phyloP scores from a whole-genome alignment of 2,797 vertebrate genomes.

The Anabacerthia variegaticeps region DNA sequence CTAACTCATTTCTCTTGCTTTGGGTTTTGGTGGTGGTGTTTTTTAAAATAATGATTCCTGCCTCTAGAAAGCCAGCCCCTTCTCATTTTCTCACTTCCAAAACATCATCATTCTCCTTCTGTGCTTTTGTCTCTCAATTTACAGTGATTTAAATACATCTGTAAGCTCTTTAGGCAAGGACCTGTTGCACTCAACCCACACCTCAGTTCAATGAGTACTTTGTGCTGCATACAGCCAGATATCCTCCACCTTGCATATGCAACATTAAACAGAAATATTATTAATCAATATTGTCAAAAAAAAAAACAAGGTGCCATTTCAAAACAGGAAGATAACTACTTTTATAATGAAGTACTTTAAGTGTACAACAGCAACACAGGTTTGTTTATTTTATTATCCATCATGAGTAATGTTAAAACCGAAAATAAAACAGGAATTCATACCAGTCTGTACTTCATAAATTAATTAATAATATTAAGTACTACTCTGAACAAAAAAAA shows the following conservation, averaged over 20 bases:
- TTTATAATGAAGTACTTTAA: constrained; percentile 15
- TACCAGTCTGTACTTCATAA: background rate
- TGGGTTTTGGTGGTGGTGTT: background rate
- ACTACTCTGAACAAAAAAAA: background rate
- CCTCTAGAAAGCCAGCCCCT: background rate
- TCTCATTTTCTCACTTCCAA: background rate
- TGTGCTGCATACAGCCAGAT: background rate
- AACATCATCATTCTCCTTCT: background rate
- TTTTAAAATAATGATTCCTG: background rate
- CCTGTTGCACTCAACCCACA: background rate
- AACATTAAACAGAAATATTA: constrained; percentile 3
- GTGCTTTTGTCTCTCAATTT: background rate
- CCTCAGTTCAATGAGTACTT: background rate
- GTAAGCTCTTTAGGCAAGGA: background rate
- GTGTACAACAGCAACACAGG: background rate
- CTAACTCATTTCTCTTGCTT: background rate
- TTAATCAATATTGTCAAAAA: constrained; percentile 29
- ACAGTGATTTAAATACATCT: background rate
- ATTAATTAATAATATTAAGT: background rate
- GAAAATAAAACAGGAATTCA: background rate
- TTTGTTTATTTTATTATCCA: background rate
- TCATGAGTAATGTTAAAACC: background rate
- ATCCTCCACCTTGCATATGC: background rate
- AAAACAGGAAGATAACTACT: background rate
- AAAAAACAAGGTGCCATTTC: background rate